A percentile compares a stretch with the other conserved stretches of the same genome.
phyloP scores from a whole-genome alignment of 2,888 invertebrate species.

The Drosophila fulvimacula region DNA sequence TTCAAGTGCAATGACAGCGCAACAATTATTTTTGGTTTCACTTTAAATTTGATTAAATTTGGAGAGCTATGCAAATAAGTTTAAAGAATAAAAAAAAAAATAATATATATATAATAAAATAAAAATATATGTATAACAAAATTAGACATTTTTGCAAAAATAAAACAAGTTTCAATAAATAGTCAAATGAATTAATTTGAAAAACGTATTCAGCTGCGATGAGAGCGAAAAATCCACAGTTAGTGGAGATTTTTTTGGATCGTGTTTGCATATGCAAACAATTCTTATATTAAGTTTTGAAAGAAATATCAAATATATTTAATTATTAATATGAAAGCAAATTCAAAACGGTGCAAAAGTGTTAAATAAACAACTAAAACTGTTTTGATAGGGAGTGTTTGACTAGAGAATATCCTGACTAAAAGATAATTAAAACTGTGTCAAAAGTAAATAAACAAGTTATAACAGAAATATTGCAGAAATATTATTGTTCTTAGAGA shows the following conservation, averaged over 20 bases:
- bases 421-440: too few relatives aligned
- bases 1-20: conserved; percentile 5
- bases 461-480: too few relatives aligned
- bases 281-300: neutral
- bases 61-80: neutral
- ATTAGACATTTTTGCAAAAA: too few relatives aligned
- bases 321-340: neutral
- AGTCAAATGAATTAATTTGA: neutral
- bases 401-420: neutral
- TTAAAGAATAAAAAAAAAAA: too few relatives aligned
- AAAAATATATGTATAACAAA: too few relatives aligned
- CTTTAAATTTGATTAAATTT: neutral
- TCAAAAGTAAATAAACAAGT: too few relatives aligned
- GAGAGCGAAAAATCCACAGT: neutral
- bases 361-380: neutral
- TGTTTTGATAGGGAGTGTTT: neutral
- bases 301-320: neutral
- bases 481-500: too few relatives aligned
- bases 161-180: neutral
- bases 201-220: neutral
- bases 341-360: neutral
- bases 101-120: too few relatives aligned
- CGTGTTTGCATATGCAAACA: neutral
- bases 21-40: neutral
- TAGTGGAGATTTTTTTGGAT: neutral